These are phyloP conservation scores for Drosophila rellima DNA, from an alignment of 2,888 invertebrate genomes.

Conservation along the genomic window DNA sequence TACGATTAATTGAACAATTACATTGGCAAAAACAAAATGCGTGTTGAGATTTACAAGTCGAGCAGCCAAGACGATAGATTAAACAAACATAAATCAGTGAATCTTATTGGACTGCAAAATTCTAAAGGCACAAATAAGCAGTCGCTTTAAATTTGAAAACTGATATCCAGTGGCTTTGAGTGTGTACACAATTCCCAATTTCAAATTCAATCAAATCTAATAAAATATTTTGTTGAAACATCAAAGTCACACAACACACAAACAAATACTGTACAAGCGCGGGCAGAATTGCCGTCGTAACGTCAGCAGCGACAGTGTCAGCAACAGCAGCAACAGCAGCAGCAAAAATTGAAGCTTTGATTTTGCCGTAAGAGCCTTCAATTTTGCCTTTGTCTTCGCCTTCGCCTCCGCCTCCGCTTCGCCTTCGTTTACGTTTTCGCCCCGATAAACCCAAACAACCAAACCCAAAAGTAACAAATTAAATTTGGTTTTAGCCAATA, in stretches of 20 bases:
- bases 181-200: conserved; percentile 38
- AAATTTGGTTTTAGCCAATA: conserved; percentile 78
- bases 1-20: conserved; percentile 66
- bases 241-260: conserved; percentile 57
- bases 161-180: conserved; percentile 7
- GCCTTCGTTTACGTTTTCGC: conserved; percentile 21
- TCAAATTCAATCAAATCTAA: conserved; percentile 68
- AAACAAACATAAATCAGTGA: conserved; percentile 13
- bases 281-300: conserved; percentile 20
- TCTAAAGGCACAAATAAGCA: conserved; percentile 19
- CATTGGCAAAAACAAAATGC: conserved; percentile 32
- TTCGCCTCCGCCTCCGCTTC: conserved; percentile 13
- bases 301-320: conserved; percentile 14
- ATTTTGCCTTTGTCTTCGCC: conserved; percentile 20
- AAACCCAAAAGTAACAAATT: conserved; percentile 72
- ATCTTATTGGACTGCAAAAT: conserved; percentile 31
- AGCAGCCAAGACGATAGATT: conserved; percentile 12
- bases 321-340: conserved; percentile 20
- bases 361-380: conserved; percentile 48
- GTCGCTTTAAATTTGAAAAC: conserved; percentile 10
- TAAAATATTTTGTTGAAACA: conserved; percentile 64
- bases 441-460: conserved; percentile 48
- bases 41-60: conserved; percentile 16
- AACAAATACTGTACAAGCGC: conserved; percentile 20
- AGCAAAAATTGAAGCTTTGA: conserved; percentile 47